These are phyloP conservation scores for Spilogale gracilis DNA, from an alignment of 2,113 vertebrate genomes.

Conservation along the genomic window DNA sequence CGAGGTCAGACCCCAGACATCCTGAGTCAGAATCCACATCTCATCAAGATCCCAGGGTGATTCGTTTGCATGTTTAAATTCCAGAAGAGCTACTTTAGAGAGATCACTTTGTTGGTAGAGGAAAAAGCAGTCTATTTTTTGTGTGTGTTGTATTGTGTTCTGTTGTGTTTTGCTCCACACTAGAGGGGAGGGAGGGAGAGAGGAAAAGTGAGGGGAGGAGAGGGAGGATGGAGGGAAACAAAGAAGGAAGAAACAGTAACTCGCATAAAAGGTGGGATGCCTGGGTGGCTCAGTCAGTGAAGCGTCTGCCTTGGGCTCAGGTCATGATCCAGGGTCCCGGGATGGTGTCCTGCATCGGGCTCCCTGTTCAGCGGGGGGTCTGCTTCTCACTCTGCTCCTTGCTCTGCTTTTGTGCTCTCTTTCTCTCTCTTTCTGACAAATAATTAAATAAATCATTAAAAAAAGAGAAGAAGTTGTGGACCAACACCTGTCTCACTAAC, in stretches of 20 bases:
- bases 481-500: neutral
- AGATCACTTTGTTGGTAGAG: neutral
- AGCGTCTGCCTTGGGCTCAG: too few species aligned
- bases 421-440: too few species aligned
- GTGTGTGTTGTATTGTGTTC: neutral
- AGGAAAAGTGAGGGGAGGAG: neutral
- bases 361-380: too few species aligned
- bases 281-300: too few species aligned
- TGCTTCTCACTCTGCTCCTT: too few species aligned
- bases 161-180: neutral
- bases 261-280: neutral
- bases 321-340: too few species aligned
- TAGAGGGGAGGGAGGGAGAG: neutral
- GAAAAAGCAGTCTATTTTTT: too few species aligned
- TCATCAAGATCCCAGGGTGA: too few species aligned
- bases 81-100: neutral
- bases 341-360: too few species aligned
- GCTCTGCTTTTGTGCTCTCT: too few species aligned
- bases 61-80: accelerated
- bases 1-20: neutral
- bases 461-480: neutral
- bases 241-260: neutral
- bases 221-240: neutral
- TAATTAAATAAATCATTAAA: too few species aligned
- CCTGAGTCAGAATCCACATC: neutral